These are phyloP conservation scores for Tetranychus piercei DNA, from an alignment of 2,888 invertebrate species.

Conservation along the genomic window DNA sequence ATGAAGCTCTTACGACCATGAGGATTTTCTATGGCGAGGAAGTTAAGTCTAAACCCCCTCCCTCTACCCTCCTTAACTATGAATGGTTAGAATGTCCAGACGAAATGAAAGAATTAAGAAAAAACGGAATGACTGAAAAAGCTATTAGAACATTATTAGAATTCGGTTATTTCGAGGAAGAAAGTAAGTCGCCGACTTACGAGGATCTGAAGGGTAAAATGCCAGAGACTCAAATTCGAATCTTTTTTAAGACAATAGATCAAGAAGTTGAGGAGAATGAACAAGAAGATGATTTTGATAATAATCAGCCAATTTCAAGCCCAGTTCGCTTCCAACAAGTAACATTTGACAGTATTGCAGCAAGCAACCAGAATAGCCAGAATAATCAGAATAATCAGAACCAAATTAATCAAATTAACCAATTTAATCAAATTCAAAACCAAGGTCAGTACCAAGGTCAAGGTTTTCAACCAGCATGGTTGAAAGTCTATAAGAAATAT, in stretches of 20 bases:
- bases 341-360: no score
- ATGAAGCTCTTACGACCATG: not conserved
- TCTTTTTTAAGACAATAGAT: not conserved
- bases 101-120: not conserved
- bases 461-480: not conserved
- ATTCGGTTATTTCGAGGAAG: not conserved
- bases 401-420: not conserved
- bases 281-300: not conserved
- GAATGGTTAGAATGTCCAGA: not conserved
- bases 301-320: not conserved
- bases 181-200: not conserved
- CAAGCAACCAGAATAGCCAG: not conserved
- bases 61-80: not conserved
- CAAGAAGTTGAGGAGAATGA: not conserved
- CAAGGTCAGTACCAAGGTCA: no score
- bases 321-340: not conserved
- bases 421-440: not conserved
- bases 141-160: not conserved
- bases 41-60: not conserved
- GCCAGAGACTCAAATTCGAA: not conserved
- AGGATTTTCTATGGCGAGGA: not conserved
- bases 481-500: not conserved
- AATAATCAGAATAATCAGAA: no score
- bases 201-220: not conserved
- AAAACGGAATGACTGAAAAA: not conserved